phyloP scores from a whole-genome alignment of 2,797 vertebrate genomes.

The Acanthurus leucopareius region DNA sequence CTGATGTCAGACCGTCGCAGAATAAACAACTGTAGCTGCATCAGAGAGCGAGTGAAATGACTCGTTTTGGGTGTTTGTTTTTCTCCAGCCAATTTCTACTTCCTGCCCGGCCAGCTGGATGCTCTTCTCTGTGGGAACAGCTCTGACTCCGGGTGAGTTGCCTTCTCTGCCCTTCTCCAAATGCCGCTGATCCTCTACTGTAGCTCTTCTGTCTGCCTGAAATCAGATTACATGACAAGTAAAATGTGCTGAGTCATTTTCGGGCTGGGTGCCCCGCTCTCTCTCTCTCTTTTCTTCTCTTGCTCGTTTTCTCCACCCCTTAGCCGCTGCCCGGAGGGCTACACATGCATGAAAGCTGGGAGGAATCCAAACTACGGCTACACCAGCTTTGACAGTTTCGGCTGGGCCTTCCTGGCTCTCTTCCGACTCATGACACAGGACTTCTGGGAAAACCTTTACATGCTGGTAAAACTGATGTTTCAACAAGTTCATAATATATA shows the following conservation, averaged over 20 bases:
- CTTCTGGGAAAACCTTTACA: constrained; percentile 99
- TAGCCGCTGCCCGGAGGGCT: constrained; percentile 98
- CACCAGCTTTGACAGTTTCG: constrained; percentile 99
- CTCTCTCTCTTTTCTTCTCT: constrained; percentile 2
- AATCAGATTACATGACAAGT: constrained; percentile 48
- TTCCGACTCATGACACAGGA: constrained; percentile 99
- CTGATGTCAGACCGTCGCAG: constrained; percentile 17
- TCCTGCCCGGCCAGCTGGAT: constrained; percentile 90
- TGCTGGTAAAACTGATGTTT: constrained; percentile 88
- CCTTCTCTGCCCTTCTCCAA: constrained; percentile 11
- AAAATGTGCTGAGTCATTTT: constrained; percentile 65
- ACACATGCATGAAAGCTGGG: constrained; percentile 97
- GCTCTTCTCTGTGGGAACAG: constrained; percentile 98
- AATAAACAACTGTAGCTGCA: constrained; percentile 31
- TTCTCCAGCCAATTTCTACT: constrained; percentile 95
- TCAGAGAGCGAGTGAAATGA: constrained; percentile 33
- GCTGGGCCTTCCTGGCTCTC: constrained; percentile 98
- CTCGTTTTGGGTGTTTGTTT: constrained; percentile 44
- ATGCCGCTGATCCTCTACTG: constrained; percentile 38
- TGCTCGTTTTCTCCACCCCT: constrained; percentile 11
- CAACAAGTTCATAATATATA: neutral
- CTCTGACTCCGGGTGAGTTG: constrained; percentile 96
- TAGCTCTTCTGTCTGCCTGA: constrained; percentile 39
- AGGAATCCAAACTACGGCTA: constrained; percentile 99
- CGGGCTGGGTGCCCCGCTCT: constrained; percentile 28